These are phyloP conservation scores for Odontophorus gujanensis DNA, from an alignment of 2,113 vertebrate species.

Conservation along the genomic window DNA sequence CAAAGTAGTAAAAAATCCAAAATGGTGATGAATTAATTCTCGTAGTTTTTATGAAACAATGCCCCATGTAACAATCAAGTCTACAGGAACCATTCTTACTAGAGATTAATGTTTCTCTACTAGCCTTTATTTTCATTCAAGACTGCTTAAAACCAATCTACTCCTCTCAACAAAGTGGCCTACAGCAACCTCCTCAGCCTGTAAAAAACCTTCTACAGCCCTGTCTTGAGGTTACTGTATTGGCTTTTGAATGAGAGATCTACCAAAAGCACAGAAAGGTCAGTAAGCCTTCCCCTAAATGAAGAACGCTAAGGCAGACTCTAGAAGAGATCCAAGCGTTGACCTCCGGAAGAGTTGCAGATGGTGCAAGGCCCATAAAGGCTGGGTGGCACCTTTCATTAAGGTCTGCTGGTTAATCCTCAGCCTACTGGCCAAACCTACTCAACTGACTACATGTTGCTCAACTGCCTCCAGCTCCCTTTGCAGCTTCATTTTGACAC, in stretches of 20 bases:
- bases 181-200: not conserved
- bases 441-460: not conserved
- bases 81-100: not conserved
- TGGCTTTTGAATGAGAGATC: not conserved
- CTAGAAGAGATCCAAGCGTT: not conserved
- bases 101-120: not conserved
- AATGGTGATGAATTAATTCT: not conserved
- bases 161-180: not conserved
- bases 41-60: accelerated
- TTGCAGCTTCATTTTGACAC: not conserved
- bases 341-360: not conserved
- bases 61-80: not conserved
- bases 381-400: not conserved
- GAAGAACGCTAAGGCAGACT: not conserved
- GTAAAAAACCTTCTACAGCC: not conserved
- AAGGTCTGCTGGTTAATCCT: not conserved
- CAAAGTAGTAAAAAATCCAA: not conserved
- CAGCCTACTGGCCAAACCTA: not conserved
- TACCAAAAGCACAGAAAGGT: not conserved
- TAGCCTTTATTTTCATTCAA: not conserved
- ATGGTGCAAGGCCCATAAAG: accelerated
- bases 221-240: not conserved
- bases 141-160: not conserved
- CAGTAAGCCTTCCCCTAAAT: not conserved
- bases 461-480: not conserved